Evolutionary conservation across 2,113 vertebrate genomes (phyloP), one percentile per base, ranked within the genome.

Genomic region (Hypomesus transpacificus): DNA sequence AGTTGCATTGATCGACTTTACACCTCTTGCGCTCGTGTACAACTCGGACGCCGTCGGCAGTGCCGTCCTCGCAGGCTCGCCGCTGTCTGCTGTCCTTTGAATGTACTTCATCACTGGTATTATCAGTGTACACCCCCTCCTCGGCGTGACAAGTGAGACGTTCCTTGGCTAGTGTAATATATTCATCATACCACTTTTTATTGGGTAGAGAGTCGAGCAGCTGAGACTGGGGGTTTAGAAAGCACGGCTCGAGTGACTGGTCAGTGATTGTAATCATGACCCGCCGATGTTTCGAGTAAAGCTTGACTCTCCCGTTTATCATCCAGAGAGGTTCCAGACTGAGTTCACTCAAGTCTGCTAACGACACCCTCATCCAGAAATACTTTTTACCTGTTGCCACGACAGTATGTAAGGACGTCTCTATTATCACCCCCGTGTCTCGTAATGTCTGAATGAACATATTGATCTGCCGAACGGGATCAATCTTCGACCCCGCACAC

Each of bases 1-100:
- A 0, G 11, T 18, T 0, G 2, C 16, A 6, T 16, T 56, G 16
- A 16, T 56, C 11, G 1, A 18, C 0, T 0, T 0, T 1, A 56
- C 53, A 56, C 3, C 3, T 14, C 14, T 56, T 56, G 11, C 53
- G 16, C 53, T 56, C 18, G 16, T 0, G 53, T 56, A n/a, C 0
- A 56, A n/a, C 53, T n/a, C 53, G 24, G 24, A 26, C 2, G 3
- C 24, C 0, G 24, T 26, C 24, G 24, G 2, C 24, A 26, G 24
- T 56, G 53, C 18, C 53, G 4, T 6, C 53, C 3, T 17, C n/a
- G 53, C 16, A 6, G 16, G 16, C 0, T 5, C 53, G 16, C 16
- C 17, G 14, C 6, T 16, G 11, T 56, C n/a, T 16, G 0, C n/a
- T 5, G 14, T 54, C 14, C 53, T 54, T 18, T 1, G 14, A 1